phyloP scores from a whole-genome alignment of 2,797 vertebrate genomes.

The Picus viridis region DNA sequence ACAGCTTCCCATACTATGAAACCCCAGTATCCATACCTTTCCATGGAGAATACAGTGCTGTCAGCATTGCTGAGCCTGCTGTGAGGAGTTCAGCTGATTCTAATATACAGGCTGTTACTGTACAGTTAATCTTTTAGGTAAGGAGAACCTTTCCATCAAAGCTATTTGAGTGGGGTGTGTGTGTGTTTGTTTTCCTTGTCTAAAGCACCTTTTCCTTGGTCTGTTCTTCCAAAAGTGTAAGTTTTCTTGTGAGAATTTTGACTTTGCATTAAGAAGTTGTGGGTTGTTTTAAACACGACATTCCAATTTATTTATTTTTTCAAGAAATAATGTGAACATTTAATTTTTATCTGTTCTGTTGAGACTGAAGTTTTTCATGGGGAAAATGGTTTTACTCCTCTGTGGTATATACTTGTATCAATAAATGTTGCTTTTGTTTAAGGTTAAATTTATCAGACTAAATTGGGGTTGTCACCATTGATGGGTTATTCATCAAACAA shows the following conservation, averaged over 20 bases:
- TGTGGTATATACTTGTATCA: not conserved
- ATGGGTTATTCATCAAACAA: conserved; percentile 32
- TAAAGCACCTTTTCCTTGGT: too few species aligned
- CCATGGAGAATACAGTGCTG: not conserved
- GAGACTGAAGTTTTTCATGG: not conserved
- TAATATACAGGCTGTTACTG: too few species aligned
- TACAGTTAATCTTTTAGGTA: not conserved
- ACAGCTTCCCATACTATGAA: not conserved
- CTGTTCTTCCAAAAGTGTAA: not conserved
- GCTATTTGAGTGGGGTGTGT: not conserved
- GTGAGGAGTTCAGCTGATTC: not conserved
- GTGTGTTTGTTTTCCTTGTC: not conserved
- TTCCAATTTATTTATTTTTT: rapidly evolving
- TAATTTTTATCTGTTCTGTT: not conserved
- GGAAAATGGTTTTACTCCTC: not conserved
- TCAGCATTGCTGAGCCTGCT: not conserved
- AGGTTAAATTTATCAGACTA: conserved; percentile 23
- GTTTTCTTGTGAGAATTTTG: not conserved
- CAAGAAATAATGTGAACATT: not conserved
- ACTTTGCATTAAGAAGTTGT: not conserved
- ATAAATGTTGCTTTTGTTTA: not conserved
- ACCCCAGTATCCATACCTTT: not conserved
- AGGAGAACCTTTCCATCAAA: not conserved
- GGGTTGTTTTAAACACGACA: not conserved
- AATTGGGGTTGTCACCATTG: not conserved